phyloP scores from a whole-genome alignment of 1,140 invertebrate genomes.

The Pseudomyrmex gracilis region DNA sequence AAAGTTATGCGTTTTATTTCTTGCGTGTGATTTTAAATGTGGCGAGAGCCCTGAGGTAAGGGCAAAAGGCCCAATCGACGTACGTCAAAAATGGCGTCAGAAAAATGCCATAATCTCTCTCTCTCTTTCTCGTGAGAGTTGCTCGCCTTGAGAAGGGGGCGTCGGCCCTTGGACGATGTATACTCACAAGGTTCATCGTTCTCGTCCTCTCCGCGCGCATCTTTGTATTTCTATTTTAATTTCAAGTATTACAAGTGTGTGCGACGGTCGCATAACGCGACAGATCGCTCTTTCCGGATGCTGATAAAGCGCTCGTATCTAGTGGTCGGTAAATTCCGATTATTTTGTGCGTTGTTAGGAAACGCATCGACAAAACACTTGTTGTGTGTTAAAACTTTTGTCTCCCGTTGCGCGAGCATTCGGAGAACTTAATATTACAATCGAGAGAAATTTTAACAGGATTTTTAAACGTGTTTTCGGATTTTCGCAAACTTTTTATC shows the following conservation, averaged over 20 bases:
- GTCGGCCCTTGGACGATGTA: conserved; percentile 77
- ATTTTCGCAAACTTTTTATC: too few relatives aligned
- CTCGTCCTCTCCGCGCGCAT: conserved; percentile 41
- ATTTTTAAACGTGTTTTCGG: too few relatives aligned
- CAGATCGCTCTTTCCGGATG: neutral
- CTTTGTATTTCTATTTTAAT: conserved; percentile 70
- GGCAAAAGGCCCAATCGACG: conserved; percentile 19
- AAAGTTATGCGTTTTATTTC: neutral
- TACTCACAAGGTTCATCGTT: conserved; percentile 74
- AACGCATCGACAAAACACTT: too few relatives aligned
- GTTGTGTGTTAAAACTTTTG: too few relatives aligned
- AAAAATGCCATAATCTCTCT: conserved; percentile 78
- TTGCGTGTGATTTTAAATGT: conserved; percentile 17
- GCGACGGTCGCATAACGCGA: conserved; percentile 6
- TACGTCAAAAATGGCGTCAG: conserved; percentile 63
- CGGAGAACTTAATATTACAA: too few relatives aligned
- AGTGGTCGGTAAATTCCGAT: conserved; percentile 1
- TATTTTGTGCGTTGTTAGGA: neutral
- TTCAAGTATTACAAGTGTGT: conserved; percentile 32
- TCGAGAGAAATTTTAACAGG: too few relatives aligned
- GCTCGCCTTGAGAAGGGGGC: conserved; percentile 82
- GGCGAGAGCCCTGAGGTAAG: neutral
- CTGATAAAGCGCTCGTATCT: neutral
- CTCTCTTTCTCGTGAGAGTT: conserved; percentile 74
- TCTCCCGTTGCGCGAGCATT: too few relatives aligned